Evolutionary conservation across 2,797 vertebrate genomes (phyloP).

Genomic region (Eulemur albifrons): DNA sequence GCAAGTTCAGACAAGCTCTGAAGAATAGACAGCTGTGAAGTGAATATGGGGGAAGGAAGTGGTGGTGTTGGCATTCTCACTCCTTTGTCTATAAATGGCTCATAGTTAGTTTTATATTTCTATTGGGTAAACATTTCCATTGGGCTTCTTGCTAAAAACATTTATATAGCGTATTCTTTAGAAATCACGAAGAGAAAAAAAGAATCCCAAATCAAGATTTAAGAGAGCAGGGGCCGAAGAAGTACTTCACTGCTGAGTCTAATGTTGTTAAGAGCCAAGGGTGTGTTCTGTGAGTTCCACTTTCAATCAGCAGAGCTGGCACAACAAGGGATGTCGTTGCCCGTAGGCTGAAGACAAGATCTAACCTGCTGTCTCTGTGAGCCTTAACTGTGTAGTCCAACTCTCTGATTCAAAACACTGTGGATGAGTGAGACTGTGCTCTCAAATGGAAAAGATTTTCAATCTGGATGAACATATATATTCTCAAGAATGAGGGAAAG

Average conservation of each 20-base stretch:
- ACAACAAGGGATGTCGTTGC: slow-evolving; percentile 41
- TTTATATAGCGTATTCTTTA: not conserved
- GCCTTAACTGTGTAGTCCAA: not conserved
- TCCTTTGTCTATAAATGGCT: not conserved
- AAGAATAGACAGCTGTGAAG: not conserved
- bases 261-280: slow-evolving; percentile 49
- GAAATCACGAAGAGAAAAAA: not conserved
- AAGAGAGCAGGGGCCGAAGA: not conserved
- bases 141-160: not conserved
- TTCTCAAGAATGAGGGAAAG: not conserved
- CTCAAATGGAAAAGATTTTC: not conserved
- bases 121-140: not conserved
- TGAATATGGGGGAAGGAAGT: not conserved
- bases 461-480: not conserved
- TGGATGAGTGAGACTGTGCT: slow-evolving; percentile 30
- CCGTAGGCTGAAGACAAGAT: slow-evolving; percentile 60
- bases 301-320: not conserved
- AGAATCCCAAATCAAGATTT: not conserved
- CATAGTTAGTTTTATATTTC: not conserved
- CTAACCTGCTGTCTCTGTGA: slow-evolving; percentile 51
- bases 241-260: not conserved
- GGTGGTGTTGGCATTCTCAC: not conserved
- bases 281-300: not conserved
- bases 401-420: slow-evolving; percentile 22
- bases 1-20: not conserved